Base-by-base conservation (phyloP, 2,888 invertebrate species). In the Sinodicranocentrus sp. region DNA sequence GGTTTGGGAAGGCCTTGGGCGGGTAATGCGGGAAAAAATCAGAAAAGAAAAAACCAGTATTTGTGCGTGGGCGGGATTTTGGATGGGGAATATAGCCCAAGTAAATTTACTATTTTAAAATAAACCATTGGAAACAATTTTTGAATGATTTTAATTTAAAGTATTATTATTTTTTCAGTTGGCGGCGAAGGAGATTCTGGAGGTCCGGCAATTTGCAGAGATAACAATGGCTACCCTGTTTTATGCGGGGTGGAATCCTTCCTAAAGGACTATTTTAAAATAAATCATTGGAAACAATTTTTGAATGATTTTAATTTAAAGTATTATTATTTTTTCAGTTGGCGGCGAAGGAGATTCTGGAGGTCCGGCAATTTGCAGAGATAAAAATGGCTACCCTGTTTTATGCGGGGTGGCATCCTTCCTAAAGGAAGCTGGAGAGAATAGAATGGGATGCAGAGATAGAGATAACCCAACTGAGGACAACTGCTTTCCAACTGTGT, bases 151-250 rank as follows among this genome's bases (percentile, higher is more conserved):
- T n/a, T 13, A 39, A 39, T 39, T 39, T 39, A 39, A 39, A 13
- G 13, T 39, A 39, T 39, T 39, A 8, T 39, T 13, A 39, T 39
- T 39, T 39, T 39, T 13, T 39, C 13, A 39, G 39, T 5, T 39
- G 39, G 6, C 6, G 39, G 39, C 13, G 39, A 13, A 39, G 78
- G 78, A 33, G 70, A 78, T 19, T 70, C 70, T 0, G 78, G 78
- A 0, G 78, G 78, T 6, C 78, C 78, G 6, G 70, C 78, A 1
- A 59, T 78, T 70, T 78, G 78, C 43, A 6, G 61, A 1, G 70
- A 23, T 8, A 5, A 15, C 13, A 21, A 70, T 28, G 78, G 70
- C 1, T 15, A 26, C 1, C 19, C 44, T 1, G 26, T 78, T n/a
- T 39, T 61, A 0, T 78, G 78, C 21, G 78, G 78, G 15, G 23